Evolutionary conservation across 2,888 invertebrate genomes (phyloP), one percentile per base, ranked within the genome.

Genomic region (Campoplex capitator): DNA sequence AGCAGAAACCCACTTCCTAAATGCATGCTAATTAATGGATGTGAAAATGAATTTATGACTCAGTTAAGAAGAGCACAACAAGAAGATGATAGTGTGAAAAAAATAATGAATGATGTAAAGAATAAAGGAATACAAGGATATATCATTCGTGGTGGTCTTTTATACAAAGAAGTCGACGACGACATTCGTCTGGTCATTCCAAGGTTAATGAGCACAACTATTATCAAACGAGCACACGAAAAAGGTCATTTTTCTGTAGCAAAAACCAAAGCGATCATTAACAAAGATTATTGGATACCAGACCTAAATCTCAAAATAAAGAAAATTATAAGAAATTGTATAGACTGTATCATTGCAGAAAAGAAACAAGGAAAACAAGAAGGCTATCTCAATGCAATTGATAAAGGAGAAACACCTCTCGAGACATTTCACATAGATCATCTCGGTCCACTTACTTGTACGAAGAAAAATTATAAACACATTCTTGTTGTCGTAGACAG

Each of bases 281-380:
- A 83, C 13, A 62, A 76, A 51, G 88, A 88, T 3, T 88, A 86
- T 45, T 88, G 82, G 80, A 83, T 89, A 35, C 23, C 56, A n/a
- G 58, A 70, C 1, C 75, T 88, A 78, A 84, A 71, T 4, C 18
- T 51, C 16, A 88, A 87, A 48, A 56, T 89, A 38, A 56, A 88
- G 58, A 83, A 75, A 32, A 58, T 75, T 18, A 42, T 89, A 7
- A 38, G 16, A 6, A 88, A 85, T 35, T 90, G 88, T 35, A 71
- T 90, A 1, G 74, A 85, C 11, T 90, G 85, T 35, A 90, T 89
- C 11, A 35, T 90, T 13, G 85, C 85, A 0, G 88, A 88, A 11
- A 78, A 71, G 54, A 89, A 90, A 65, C 70, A 80, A 11, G 85
- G 89, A 0, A 87, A 85, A 28, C 84, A 79, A 11, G 86, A 89